Evolutionary conservation across 1,140 invertebrate genomes (phyloP), one percentile per base, ranked within the genome.

Genomic region (Apis dorsata): DNA sequence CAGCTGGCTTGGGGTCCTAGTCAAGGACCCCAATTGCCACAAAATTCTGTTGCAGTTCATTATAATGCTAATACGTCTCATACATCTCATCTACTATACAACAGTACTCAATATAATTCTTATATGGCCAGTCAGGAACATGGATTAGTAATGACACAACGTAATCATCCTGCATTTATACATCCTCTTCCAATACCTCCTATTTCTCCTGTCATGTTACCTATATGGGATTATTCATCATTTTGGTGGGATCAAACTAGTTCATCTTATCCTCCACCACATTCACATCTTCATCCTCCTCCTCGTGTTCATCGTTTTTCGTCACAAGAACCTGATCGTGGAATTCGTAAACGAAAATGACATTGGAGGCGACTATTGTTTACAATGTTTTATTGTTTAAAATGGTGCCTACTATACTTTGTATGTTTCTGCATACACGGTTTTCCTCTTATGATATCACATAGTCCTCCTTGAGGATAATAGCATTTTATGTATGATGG

Each of bases 351-450:
- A 79, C 89, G 90, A 24, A 93, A 93, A 92, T 93, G 91, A 93
- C 92, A 92, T 63, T 92, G 91, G 91, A 90, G 83, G 79, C 87
- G 85, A 70, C 65, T 92, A 63, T 85, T 93, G 49, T 65, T 91
- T 76, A 85, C 85, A 81, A 92, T 88, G 78, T 92, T 93, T 90
- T 89, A 91, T 76, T 92, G 89, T 89, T 91, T 93, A 79, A 93
- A 93, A 89, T 92, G 93, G 91, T 93, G 92, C 91, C 91, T 92
- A 85, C 87, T 92, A 86, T 90, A 91, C 85, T 91, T 92, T 90
- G 85, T 93, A 88, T 92, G 91, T 85, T 90, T 91, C 51, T 90
- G 90, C 86, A 83, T 93, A 90, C 91, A 92, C 86, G 80, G 89
- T 90, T 88, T 92, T 70, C 86, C 86, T 59, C 66, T 91, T 85